phyloP scores from a whole-genome alignment of 2,888 invertebrate genomes.

The Myopa tessellatipennis region DNA sequence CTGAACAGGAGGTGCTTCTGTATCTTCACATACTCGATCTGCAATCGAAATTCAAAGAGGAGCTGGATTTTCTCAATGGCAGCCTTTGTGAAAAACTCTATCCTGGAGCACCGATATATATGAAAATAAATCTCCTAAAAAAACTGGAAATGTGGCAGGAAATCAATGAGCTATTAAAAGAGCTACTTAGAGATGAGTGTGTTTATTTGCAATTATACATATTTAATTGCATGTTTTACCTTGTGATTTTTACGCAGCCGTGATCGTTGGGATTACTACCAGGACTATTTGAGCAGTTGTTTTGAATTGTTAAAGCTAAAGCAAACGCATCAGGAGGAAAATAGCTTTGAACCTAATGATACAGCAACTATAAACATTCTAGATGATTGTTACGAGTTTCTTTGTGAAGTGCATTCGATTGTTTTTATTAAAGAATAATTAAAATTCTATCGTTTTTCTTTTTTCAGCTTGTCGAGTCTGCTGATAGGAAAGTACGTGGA shows the following conservation, averaged over 20 bases:
- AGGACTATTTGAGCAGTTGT: conserved; percentile 78
- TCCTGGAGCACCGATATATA: conserved; percentile 76
- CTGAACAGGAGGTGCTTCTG: conserved; percentile 92
- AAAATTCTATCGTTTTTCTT: neutral
- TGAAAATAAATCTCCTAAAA: conserved; percentile 79
- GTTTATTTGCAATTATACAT: conserved; percentile 43
- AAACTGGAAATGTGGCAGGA: conserved; percentile 81
- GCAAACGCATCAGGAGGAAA: conserved; percentile 25
- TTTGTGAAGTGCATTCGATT: conserved; percentile 55
- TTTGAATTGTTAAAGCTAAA: conserved; percentile 72
- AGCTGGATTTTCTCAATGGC: conserved; percentile 83
- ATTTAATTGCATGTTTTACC: neutral
- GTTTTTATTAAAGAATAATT: neutral
- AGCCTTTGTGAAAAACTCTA: conserved; percentile 77
- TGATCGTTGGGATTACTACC: conserved; percentile 80
- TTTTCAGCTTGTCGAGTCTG: conserved; percentile 70
- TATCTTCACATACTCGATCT: conserved; percentile 89
- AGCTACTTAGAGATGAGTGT: conserved; percentile 80
- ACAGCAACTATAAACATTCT: conserved; percentile 49
- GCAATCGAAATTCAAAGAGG: conserved; percentile 84
- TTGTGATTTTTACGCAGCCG: conserved; percentile 66
- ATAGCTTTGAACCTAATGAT: conserved; percentile 49
- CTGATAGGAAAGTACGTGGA: conserved; percentile 75
- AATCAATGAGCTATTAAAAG: conserved; percentile 79
- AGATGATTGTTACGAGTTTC: conserved; percentile 63